phyloP scores from a whole-genome alignment of 2,113 vertebrate species.

The Tupaia tana region DNA sequence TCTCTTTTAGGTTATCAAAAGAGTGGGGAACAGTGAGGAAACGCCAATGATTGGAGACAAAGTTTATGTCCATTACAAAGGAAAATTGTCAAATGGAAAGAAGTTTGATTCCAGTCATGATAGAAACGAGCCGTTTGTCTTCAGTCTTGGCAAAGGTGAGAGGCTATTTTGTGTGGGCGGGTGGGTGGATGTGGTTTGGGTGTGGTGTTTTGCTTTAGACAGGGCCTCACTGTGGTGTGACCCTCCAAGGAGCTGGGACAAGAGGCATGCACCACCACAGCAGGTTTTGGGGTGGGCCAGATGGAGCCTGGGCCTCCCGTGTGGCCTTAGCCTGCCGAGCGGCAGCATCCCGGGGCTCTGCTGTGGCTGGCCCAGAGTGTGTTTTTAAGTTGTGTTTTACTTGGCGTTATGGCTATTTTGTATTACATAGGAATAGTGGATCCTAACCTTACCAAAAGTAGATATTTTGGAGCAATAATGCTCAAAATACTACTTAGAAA shows the following conservation, averaged over 20 bases:
- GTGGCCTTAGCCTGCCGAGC: too few relatives aligned
- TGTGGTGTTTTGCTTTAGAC: too few relatives aligned
- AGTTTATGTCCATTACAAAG: slow-evolving; percentile 96
- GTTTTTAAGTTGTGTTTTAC: not conserved
- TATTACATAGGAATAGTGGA: not conserved
- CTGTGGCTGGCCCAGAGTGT: too few relatives aligned
- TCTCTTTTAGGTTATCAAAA: slow-evolving; percentile 90
- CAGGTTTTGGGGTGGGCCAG: too few relatives aligned
- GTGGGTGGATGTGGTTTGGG: too few relatives aligned
- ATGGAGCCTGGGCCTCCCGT: too few relatives aligned
- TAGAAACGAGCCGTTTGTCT: slow-evolving; percentile 94
- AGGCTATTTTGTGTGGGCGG: not conserved
- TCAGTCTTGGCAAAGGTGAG: slow-evolving; percentile 95
- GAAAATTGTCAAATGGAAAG: slow-evolving; percentile 93
- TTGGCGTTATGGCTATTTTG: slow-evolving; percentile 48
- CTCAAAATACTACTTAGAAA: not conserved
- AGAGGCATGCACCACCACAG: too few relatives aligned
- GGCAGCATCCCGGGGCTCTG: too few relatives aligned
- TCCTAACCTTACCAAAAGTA: not conserved
- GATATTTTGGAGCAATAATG: not conserved
- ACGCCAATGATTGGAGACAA: slow-evolving; percentile 96
- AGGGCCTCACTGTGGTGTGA: too few relatives aligned
- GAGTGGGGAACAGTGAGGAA: slow-evolving; percentile 89
- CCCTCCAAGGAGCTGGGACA: too few relatives aligned
- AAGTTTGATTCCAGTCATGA: slow-evolving; percentile 96